Percentiles rank a stretch among this genome's conserved stretches.
Evolutionary conservation across 2,113 vertebrate genomes (phyloP).

Genomic region (Perca flavescens): DNA sequence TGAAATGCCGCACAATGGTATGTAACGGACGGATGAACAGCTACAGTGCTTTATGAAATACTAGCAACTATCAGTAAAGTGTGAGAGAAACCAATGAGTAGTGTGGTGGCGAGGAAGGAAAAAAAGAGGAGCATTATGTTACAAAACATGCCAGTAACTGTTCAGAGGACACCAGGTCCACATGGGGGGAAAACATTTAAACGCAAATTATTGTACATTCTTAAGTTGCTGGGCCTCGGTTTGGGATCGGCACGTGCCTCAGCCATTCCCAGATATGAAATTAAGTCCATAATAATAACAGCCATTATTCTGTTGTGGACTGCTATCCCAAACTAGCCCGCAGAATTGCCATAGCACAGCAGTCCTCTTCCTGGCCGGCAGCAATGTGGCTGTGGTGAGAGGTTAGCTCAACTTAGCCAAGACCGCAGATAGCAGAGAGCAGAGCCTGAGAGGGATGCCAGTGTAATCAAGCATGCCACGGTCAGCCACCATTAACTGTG

Average conservation of each 20-base stretch:
- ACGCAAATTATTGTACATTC: slow-evolving; percentile 25
- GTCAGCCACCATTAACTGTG: slow-evolving; percentile 85
- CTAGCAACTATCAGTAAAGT: slow-evolving; percentile 5
- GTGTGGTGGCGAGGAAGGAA: slow-evolving; percentile 13
- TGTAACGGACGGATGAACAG: not conserved
- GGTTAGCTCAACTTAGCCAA: slow-evolving; percentile 84
- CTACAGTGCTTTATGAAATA: slow-evolving; percentile 8
- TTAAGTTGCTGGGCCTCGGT: slow-evolving; percentile 27
- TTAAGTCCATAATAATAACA: slow-evolving; percentile 49
- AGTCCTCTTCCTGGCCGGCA: slow-evolving; percentile 62
- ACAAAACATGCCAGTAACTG: slow-evolving; percentile 20
- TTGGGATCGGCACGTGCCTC: slow-evolving; percentile 40
- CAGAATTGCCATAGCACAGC: slow-evolving; percentile 56
- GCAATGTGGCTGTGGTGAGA: slow-evolving; percentile 68
- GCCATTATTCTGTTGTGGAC: slow-evolving; percentile 30
- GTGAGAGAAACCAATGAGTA: not conserved
- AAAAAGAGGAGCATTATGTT: slow-evolving; percentile 19
- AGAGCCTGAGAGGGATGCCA: slow-evolving; percentile 87
- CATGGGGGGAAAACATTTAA: not conserved
- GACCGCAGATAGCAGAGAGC: slow-evolving; percentile 66
- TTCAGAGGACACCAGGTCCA: slow-evolving; percentile 34
- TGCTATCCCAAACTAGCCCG: slow-evolving; percentile 37
- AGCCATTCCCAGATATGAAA: slow-evolving; percentile 50
- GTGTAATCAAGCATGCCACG: slow-evolving; percentile 87
- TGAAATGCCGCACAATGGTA: slow-evolving; percentile 20